Conservation (phyloP, 2,888 invertebrate species). For the Odontocerum albicorne region DNA sequence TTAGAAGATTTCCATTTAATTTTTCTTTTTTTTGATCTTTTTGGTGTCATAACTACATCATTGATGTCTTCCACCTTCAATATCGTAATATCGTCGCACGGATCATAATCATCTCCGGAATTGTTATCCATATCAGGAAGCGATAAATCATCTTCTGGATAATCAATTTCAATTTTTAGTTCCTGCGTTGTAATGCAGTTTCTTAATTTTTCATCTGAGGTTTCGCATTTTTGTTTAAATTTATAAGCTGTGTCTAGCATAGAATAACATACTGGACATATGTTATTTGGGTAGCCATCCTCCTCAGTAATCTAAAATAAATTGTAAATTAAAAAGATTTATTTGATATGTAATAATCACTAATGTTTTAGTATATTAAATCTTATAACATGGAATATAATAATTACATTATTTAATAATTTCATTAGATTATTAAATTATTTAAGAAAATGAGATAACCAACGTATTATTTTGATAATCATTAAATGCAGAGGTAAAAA, state of each 20-base stretch:
- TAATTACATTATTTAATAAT: background rate
- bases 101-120: conserved; percentile 10
- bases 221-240: conserved; percentile 34
- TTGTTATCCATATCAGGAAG: conserved; percentile 10
- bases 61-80: conserved; percentile 11
- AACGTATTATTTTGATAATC: too few relatives aligned
- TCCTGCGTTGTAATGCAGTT: conserved; percentile 19
- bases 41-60: background rate
- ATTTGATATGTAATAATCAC: too few relatives aligned
- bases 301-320: conserved; percentile 32
- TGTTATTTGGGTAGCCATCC: conserved; percentile 32
- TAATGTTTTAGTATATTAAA: too few relatives aligned
- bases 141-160: conserved; percentile 20
- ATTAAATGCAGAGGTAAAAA: too few relatives aligned
- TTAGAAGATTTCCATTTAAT: conserved; percentile 26
- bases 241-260: conserved; percentile 35
- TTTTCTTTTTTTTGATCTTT: conserved; percentile 25
- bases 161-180: conserved; percentile 22
- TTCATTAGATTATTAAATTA: too few relatives aligned
- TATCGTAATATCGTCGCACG: conserved; percentile 24
- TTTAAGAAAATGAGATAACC: too few relatives aligned
- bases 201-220: conserved; percentile 29
- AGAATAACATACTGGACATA: conserved; percentile 32
- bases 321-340: too few relatives aligned
- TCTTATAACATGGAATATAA: background rate